A percentile compares a stretch with the other conserved stretches of the same genome.
phyloP scores from a whole-genome alignment of 2,113 vertebrate species.

The Sylvilagus bachmani region DNA sequence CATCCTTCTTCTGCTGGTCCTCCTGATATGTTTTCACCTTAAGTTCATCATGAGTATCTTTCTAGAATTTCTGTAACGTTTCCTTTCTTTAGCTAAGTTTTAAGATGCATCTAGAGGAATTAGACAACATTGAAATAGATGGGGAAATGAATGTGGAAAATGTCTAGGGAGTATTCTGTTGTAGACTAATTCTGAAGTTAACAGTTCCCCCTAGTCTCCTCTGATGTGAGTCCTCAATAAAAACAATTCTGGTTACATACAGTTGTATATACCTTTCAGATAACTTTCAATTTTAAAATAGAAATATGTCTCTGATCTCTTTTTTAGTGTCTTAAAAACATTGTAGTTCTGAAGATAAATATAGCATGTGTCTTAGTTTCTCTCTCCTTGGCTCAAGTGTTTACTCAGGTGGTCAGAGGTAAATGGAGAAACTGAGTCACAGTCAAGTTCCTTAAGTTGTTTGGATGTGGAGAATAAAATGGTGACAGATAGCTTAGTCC shows the following conservation, averaged over 20 bases:
- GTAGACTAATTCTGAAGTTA: slow-evolving; percentile 70
- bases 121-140: slow-evolving; percentile 50
- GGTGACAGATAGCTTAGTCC: neutral
- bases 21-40: slow-evolving; percentile 8
- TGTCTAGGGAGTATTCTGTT: slow-evolving; percentile 39
- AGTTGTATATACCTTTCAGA: slow-evolving; percentile 80
- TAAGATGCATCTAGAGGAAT: neutral
- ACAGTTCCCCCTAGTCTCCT: slow-evolving; percentile 68
- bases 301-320: slow-evolving; percentile 79
- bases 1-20: neutral
- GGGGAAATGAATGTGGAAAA: slow-evolving; percentile 49
- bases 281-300: slow-evolving; percentile 70
- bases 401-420: slow-evolving; percentile 28
- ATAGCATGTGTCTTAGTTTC: neutral
- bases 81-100: slow-evolving; percentile 45
- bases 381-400: slow-evolving; percentile 37
- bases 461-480: slow-evolving; percentile 31
- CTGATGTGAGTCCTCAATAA: slow-evolving; percentile 74
- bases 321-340: slow-evolving; percentile 50
- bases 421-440: slow-evolving; percentile 44
- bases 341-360: slow-evolving; percentile 72
- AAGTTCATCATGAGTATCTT: neutral
- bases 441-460: slow-evolving; percentile 6
- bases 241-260: slow-evolving; percentile 71
- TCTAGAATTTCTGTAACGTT: slow-evolving; percentile 53